A percentile compares a stretch with the other conserved stretches of the same genome.
Conservation (phyloP, 1,140 invertebrate genomes). For the Drosophila lini region DNA sequence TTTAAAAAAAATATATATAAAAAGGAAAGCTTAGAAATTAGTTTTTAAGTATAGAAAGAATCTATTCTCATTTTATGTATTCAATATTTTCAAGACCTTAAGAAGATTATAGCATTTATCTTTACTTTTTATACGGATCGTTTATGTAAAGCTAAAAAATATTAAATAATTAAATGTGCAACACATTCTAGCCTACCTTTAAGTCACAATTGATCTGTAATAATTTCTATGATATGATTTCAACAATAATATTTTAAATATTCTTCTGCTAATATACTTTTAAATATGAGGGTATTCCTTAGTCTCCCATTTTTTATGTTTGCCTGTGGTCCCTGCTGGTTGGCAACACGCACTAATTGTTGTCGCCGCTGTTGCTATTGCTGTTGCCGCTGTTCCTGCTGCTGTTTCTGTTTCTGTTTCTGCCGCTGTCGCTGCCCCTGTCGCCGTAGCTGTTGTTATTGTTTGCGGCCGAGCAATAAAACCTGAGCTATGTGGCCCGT, state of each 20-base stretch:
- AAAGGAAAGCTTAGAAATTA: neutral
- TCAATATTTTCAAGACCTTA: neutral
- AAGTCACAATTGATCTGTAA: too few species aligned
- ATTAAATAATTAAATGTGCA: too few species aligned
- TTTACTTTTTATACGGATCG: neutral
- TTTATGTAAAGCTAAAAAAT: neutral
- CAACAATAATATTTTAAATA: neutral
- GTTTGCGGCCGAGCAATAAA: slow-evolving; percentile 53
- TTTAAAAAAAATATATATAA: too few species aligned
- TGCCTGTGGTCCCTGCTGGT: slow-evolving; percentile 51
- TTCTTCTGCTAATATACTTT: neutral
- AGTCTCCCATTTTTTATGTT: neutral
- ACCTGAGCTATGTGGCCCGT: slow-evolving; percentile 59
- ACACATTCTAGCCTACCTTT: neutral
- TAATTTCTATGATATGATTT: too few species aligned
- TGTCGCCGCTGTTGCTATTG: slow-evolving; percentile 11
- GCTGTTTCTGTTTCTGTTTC: slow-evolving; percentile 49
- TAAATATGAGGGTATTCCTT: slow-evolving; percentile 5
- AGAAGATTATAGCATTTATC: neutral
- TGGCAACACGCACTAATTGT: slow-evolving; percentile 69
- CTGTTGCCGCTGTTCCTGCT: slow-evolving; percentile 29
- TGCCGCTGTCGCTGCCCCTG: slow-evolving; percentile 27
- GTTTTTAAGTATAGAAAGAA: neutral
- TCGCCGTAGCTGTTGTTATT: slow-evolving; percentile 35
- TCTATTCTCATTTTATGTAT: neutral